Evolutionary conservation across 2,113 vertebrate species (phyloP), one percentile per base, ranked within the genome.

Genomic region (Dipodomys spectabilis): DNA sequence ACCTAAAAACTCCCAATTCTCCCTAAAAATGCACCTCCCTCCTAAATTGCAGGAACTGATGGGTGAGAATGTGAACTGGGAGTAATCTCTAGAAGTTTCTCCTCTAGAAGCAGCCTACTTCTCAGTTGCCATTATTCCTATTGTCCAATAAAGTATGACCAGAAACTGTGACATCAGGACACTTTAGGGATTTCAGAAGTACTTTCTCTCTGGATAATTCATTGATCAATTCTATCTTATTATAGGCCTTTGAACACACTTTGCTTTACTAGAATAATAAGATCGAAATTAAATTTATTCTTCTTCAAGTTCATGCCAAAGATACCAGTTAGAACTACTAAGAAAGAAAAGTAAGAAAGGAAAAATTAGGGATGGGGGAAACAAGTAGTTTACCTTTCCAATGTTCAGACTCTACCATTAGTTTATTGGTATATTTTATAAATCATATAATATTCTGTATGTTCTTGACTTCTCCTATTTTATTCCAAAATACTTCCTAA

Each of bases 401-500:
- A 9, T n/a, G 75, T 77, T 65, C 45, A 67, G 20, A 82, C 22
- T n/a, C 27, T 79, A 5, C 2, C 27, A 78, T 92, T 15, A n/a
- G 27, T 88, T 88, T 39, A 25, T 15, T 49, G 4, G 19, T 7
- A 39, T 10, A 2, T 85, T 85, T 92, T 8, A 25, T 68, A 69
- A 19, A 67, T 74, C 44, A 32, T 20, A 12, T 2, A 18, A 19
- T 62, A 71, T 64, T 77, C 32, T 74, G 45, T 45, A 18, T 80
- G 35, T 53, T 49, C 53, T 91, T 67, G 57, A 65, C 28, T 53
- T 91, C 20, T 64, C 19, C 27, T 62, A 88, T 28, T 75, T 86
- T 25, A 69, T 90, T 79, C 28, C 28, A 84, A 87, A 93, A 84
- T 30, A 85, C 49, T 93, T 82, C 82, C 2, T 69, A 94, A 91